phyloP scores from a whole-genome alignment of 1,140 invertebrate genomes.

The Penaeus japonicus region DNA sequence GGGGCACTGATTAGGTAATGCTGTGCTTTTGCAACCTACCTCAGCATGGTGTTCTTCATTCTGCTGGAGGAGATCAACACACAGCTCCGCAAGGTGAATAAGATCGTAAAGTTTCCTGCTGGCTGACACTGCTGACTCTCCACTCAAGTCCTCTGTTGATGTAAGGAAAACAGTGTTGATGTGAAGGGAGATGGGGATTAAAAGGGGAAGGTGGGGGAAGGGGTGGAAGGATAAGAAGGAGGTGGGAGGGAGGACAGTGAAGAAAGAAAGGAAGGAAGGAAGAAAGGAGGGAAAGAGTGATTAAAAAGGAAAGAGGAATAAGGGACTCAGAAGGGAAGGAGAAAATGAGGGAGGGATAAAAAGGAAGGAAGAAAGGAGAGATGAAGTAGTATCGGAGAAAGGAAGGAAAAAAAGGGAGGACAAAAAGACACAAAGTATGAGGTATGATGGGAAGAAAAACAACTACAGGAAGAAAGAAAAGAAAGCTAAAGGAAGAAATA shows the following conservation, averaged over 20 bases:
- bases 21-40: constrained; percentile 71
- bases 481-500: not conserved
- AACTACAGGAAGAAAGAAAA: not conserved
- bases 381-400: not conserved
- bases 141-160: constrained; percentile 78
- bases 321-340: not conserved
- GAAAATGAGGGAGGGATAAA: not conserved
- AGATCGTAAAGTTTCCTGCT: constrained; percentile 94
- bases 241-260: not conserved
- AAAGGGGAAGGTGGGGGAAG: not conserved
- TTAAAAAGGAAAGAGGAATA: too few species aligned
- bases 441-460: not conserved
- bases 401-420: not conserved
- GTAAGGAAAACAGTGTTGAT: not conserved
- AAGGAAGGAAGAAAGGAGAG: too few species aligned
- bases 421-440: not conserved
- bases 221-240: not conserved
- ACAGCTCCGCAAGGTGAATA: constrained; percentile 95
- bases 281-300: not conserved
- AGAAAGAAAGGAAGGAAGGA: not conserved
- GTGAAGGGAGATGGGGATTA: not conserved
- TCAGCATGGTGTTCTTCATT: constrained; percentile 99
- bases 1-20: not conserved
- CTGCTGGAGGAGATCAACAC: constrained; percentile 97
- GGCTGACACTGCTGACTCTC: constrained; percentile 78